Conservation (phyloP, 2,888 invertebrate species). For the Xestia xanthographa region DNA sequence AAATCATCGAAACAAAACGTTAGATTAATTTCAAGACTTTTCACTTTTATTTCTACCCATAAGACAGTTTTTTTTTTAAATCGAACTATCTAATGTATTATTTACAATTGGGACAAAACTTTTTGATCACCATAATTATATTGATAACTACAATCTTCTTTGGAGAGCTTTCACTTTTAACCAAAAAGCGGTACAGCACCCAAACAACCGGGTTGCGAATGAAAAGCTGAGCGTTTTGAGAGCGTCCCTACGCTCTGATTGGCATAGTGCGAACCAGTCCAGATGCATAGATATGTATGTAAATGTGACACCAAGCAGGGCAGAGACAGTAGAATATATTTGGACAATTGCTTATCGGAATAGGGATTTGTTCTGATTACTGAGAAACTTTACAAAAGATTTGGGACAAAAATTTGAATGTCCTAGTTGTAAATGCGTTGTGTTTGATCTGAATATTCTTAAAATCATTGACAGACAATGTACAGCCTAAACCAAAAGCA, state of each 20-base stretch:
- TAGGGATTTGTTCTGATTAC: background rate
- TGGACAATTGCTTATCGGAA: constrained; percentile 11
- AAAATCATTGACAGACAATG: background rate
- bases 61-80: background rate
- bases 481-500: background rate
- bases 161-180: constrained; percentile 58
- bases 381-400: constrained; percentile 1
- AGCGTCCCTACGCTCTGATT: constrained; percentile 70
- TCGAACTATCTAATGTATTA: background rate
- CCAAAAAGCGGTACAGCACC: constrained; percentile 27
- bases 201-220: constrained; percentile 56
- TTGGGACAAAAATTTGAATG: background rate
- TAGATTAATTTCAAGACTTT: background rate
- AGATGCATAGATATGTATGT: constrained; percentile 68
- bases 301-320: constrained; percentile 36
- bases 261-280: constrained; percentile 66
- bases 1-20: background rate
- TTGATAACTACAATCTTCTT: constrained; percentile 25
- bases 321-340: constrained; percentile 24
- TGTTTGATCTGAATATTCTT: background rate
- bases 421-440: background rate
- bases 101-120: background rate
- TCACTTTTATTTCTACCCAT: too few relatives aligned
- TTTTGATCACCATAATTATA: constrained; percentile 3
- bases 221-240: constrained; percentile 60